These are phyloP conservation scores for Avahi laniger DNA, from an alignment of 2,797 vertebrate genomes.

Conservation along the genomic window DNA sequence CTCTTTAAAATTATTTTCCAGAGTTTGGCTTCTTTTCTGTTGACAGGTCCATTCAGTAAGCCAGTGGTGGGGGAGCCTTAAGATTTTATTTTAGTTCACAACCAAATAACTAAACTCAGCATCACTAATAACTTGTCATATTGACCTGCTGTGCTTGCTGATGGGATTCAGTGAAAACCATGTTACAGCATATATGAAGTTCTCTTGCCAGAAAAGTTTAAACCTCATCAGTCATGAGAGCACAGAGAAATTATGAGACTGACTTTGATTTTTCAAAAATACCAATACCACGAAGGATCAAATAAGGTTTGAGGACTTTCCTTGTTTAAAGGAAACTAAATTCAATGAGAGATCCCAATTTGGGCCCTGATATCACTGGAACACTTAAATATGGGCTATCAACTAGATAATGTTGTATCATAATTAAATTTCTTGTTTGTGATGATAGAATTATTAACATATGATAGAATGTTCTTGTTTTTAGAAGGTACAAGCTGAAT, in stretches of 20 bases:
- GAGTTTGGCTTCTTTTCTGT: too few relatives aligned
- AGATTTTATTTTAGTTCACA: not conserved
- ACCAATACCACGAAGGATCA: not conserved
- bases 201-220: slow-evolving; percentile 5
- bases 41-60: too few relatives aligned
- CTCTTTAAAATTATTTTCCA: too few relatives aligned
- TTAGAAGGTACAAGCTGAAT: not conserved
- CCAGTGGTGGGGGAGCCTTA: too few relatives aligned
- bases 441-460: not conserved
- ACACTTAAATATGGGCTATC: not conserved
- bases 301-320: not conserved
- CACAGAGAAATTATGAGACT: not conserved
- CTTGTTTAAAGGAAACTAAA: not conserved
- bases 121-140: not conserved
- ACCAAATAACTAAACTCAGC: not conserved
- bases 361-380: not conserved
- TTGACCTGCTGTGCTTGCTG: not conserved
- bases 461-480: not conserved
- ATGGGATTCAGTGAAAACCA: not conserved
- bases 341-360: not conserved
- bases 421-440: not conserved
- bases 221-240: not conserved
- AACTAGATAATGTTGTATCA: not conserved
- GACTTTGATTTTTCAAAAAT: not conserved
- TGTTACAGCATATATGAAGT: not conserved